phyloP scores from a whole-genome alignment of 2,797 vertebrate species.

The Pangasius macronema region DNA sequence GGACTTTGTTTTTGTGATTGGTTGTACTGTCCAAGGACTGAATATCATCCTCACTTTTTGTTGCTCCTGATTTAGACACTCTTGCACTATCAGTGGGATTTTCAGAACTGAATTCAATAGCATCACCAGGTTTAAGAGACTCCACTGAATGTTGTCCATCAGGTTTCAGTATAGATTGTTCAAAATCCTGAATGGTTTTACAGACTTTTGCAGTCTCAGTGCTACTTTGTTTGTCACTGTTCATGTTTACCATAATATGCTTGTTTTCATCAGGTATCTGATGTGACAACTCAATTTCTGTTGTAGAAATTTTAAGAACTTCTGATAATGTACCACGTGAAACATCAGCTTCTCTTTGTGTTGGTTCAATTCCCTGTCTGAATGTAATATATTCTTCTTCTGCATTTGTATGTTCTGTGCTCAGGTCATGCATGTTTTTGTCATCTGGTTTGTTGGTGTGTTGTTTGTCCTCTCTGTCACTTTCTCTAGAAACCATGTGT shows the following conservation, averaged over 20 bases:
- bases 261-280: neutral
- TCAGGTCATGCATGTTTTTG: neutral
- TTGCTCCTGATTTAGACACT: neutral
- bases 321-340: neutral
- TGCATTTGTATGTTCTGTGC: neutral
- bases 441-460: neutral
- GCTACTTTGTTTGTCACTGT: neutral
- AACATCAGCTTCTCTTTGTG: neutral
- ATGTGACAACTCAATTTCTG: neutral
- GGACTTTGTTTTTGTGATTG: too few relatives aligned
- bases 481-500: neutral
- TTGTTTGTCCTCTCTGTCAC: neutral
- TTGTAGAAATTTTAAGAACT: neutral
- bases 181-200: conserved; percentile 45
- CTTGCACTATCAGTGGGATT: neutral
- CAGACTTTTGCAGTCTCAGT: conserved; percentile 33
- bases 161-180: neutral
- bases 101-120: neutral
- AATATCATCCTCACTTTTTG: neutral
- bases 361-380: too few relatives aligned
- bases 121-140: neutral
- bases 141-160: neutral
- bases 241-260: neutral
- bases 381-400: neutral
- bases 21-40: neutral